phyloP scores from a whole-genome alignment of 2,113 vertebrate species.

The Brachionichthys hirsutus region DNA sequence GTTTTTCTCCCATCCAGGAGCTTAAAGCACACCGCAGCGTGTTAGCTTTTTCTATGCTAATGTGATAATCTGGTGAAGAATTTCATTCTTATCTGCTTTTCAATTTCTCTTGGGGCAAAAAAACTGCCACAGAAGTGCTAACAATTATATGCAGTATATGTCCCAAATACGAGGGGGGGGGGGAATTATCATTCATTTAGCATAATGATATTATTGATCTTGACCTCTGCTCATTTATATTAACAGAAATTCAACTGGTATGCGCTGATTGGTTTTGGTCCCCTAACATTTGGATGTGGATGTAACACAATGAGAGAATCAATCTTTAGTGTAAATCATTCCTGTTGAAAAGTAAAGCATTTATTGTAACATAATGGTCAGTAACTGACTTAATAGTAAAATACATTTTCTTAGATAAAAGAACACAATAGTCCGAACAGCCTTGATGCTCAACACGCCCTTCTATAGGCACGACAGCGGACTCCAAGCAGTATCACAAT shows the following conservation, averaged over 20 bases:
- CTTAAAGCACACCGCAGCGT: conserved; percentile 29
- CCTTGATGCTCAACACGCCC: no score
- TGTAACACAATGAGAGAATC: no score
- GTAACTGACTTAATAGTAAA: no score
- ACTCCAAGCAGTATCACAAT: no score
- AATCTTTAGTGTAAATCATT: no score
- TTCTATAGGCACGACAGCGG: no score
- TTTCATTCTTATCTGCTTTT: conserved; percentile 34
- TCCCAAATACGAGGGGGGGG: no score
- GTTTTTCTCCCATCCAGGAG: conserved; percentile 45
- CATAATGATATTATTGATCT: conserved; percentile 3
- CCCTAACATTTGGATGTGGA: neutral
- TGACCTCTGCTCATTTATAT: neutral
- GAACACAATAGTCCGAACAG: no score
- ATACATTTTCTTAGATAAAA: no score
- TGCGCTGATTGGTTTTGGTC: neutral
- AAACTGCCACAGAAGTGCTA: no score
- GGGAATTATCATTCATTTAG: neutral
- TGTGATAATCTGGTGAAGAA: conserved; percentile 37
- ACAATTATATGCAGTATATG: neutral
- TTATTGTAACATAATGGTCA: no score
- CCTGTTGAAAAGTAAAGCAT: no score
- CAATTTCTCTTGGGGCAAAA: neutral
- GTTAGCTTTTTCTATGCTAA: conserved; percentile 49
- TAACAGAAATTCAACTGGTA: conserved; percentile 8